Evolutionary conservation across 2,888 invertebrate genomes (phyloP), one percentile per base, ranked within the genome.

Genomic region (Linyphia triangularis): DNA sequence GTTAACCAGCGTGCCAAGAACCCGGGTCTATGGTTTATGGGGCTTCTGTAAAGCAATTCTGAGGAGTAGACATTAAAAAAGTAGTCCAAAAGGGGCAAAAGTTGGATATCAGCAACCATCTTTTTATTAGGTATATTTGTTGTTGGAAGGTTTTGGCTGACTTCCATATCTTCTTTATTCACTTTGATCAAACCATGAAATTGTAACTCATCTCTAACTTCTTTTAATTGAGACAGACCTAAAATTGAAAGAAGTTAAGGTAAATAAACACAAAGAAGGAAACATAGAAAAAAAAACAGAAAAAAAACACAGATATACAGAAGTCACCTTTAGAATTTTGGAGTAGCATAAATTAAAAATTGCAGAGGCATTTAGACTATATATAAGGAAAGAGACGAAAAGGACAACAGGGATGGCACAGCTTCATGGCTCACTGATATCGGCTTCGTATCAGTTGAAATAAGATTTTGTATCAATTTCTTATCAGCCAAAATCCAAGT

Each of bases 71-170:
- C 7, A 10, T 78, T 57, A 22, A 84, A 84, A 13, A 89, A 16
- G 59, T 75, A 75, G 13, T 83, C 63, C 85, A 88, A 78, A 6
- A 89, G 70, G 57, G 90, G 90, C 24, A 79, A 24, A 7, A 89
- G 43, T 9, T 84, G 84, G 24, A 89, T 73, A 9, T 78, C 33
- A 19, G 40, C 24, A 10, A 13, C 51, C 0, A 88, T 3, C 19
- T 70, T 77, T 4, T 37, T 43, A 51, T 69, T 22, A 4, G 83
- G 28, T n/a, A 77, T 77, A 9, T 28, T 22, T 7, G 69, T 22
- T 0, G 6, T 1, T 63, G 16, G 24, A 10, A 51, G 67, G 13
- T 22, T 22, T 24, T 65, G 19, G 30, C 37, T 28, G 16, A 67
- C 13, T 67, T 81, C 73, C 72, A 81, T 67, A 6, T 65, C 40